Conservation (phyloP, 2,113 vertebrate species). For the Carollia perspicillata region DNA sequence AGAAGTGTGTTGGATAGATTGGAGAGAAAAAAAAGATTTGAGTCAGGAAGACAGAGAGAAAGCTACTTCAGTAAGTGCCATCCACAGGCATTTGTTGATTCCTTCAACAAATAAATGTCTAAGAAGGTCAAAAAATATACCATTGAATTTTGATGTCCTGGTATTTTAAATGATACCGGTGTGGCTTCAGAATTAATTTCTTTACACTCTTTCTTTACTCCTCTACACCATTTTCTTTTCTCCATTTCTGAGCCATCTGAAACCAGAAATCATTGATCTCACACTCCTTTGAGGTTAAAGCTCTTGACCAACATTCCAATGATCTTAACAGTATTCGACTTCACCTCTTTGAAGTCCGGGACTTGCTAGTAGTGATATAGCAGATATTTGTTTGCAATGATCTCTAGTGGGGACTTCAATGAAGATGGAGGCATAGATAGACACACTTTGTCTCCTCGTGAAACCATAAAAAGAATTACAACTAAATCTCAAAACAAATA, state of each 20-base stretch:
- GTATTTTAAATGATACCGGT: not conserved
- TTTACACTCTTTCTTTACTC: not conserved
- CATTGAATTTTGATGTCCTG: not conserved
- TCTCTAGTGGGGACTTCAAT: not conserved
- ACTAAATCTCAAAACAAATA: too few relatives aligned
- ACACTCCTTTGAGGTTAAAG: conserved; percentile 54
- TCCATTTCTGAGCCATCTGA: conserved; percentile 35
- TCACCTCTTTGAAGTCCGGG: not conserved
- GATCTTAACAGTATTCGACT: conserved; percentile 41
- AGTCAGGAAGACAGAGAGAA: not conserved
- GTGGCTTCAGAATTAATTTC: not conserved
- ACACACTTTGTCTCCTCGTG: too few relatives aligned
- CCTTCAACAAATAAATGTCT: not conserved
- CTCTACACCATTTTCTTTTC: not conserved
- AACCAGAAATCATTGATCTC: conserved; percentile 43
- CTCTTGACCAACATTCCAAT: conserved; percentile 16
- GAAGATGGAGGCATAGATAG: too few relatives aligned
- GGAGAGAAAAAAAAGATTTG: not conserved
- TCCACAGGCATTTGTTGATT: not conserved
- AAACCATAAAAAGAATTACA: too few relatives aligned
- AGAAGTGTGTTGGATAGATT: not conserved
- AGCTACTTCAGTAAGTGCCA: not conserved
- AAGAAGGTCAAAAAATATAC: not conserved
- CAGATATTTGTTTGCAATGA: conserved; percentile 58
- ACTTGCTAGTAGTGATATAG: not conserved